These are phyloP conservation scores for Sceloporus tristichus DNA, from an alignment of 2,113 vertebrate species.

Conservation along the genomic window DNA sequence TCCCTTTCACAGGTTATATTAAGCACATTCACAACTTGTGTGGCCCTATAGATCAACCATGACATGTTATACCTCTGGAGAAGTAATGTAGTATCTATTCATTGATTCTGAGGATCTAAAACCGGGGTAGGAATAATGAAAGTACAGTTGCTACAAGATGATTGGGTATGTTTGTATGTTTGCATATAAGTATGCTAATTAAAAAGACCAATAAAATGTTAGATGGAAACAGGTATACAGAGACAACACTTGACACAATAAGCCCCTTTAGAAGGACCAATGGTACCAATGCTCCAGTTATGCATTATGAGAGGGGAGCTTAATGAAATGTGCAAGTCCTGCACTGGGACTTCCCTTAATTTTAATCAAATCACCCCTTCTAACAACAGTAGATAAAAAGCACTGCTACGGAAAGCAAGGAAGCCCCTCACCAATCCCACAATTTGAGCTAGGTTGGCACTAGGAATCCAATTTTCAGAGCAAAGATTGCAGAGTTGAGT, in stretches of 20 bases:
- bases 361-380: neutral
- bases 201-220: conserved; percentile 3
- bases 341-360: neutral
- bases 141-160: neutral
- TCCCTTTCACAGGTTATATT: neutral
- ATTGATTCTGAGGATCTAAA: neutral
- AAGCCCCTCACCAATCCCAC: neutral
- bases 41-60: neutral
- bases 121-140: neutral
- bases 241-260: neutral
- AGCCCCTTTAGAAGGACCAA: neutral
- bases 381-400: neutral
- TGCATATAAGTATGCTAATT: neutral
- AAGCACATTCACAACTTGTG: neutral
- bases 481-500: neutral
- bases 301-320: neutral
- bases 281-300: neutral
- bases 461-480: neutral
- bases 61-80: neutral
- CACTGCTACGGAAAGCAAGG: neutral
- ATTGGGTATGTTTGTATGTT: neutral
- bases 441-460: neutral
- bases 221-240: neutral
- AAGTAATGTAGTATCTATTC: neutral
- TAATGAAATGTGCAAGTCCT: neutral